phyloP scores from a whole-genome alignment of 2,797 vertebrate genomes.

The Argyrosomus regius region DNA sequence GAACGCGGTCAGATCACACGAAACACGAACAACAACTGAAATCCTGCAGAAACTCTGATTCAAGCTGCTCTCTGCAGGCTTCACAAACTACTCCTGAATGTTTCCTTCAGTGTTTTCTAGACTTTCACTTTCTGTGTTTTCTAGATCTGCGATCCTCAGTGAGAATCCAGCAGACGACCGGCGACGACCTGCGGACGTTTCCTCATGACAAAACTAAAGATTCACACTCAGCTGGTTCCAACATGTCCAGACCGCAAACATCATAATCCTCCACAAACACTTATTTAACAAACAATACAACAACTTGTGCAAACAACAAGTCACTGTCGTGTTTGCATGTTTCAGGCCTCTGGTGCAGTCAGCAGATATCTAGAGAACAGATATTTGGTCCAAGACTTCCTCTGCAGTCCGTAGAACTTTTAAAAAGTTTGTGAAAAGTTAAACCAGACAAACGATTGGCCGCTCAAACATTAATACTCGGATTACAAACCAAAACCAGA shows the following conservation, averaged over 20 bases:
- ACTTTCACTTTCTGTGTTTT: slow-evolving; percentile 67
- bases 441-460: too few relatives aligned
- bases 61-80: slow-evolving; percentile 25
- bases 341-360: too few relatives aligned
- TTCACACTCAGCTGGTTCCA: background rate
- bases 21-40: slow-evolving; percentile 1
- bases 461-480: too few relatives aligned
- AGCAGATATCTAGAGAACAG: too few relatives aligned
- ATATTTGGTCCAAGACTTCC: too few relatives aligned
- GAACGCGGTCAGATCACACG: slow-evolving; percentile 18
- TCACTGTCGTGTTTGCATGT: background rate
- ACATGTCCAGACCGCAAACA: background rate
- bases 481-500: too few relatives aligned
- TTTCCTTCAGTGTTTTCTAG: slow-evolving; percentile 68
- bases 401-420: too few relatives aligned
- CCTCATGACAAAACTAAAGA: slow-evolving; percentile 23
- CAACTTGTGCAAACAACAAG: background rate
- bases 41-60: slow-evolving; percentile 39
- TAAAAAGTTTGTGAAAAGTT: too few relatives aligned
- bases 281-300: background rate
- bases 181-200: background rate
- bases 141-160: slow-evolving; percentile 52
- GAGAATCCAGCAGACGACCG: slow-evolving; percentile 30
- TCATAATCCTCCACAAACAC: background rate
- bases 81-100: slow-evolving; percentile 63